Conservation (phyloP, 2,797 vertebrate genomes). For the Euphonia xanthogaster region DNA sequence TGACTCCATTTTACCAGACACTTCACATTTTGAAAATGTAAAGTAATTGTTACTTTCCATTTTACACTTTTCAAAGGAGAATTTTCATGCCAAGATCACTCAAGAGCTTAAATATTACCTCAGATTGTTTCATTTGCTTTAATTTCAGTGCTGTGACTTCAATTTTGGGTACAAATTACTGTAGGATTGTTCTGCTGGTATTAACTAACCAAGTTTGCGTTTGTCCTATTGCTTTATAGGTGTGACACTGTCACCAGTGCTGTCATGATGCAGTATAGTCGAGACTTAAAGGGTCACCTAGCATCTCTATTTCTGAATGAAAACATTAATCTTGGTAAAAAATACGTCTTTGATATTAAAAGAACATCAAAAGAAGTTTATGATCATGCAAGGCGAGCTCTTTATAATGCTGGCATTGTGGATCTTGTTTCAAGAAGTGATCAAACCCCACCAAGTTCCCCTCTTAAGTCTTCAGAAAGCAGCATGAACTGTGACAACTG, state of each 20-base stretch:
- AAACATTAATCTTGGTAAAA: slow-evolving; percentile 97
- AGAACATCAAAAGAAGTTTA: slow-evolving; percentile 98
- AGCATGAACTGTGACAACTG: slow-evolving; percentile 83
- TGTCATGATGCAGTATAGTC: slow-evolving; percentile 99
- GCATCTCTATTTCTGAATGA: slow-evolving; percentile 97
- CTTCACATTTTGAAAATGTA: background rate
- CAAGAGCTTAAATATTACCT: background rate
- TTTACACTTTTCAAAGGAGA: background rate
- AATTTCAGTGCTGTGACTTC: background rate
- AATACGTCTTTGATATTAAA: slow-evolving; percentile 95
- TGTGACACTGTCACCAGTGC: slow-evolving; percentile 96
- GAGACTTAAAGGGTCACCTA: slow-evolving; percentile 96
- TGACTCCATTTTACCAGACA: background rate
- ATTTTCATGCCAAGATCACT: background rate
- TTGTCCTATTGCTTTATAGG: slow-evolving; percentile 65
- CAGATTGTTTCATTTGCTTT: background rate
- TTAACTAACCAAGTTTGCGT: background rate
- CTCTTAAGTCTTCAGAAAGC: slow-evolving; percentile 77
- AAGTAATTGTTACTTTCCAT: background rate
- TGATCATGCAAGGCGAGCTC: slow-evolving; percentile 89
- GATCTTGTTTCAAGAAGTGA: slow-evolving; percentile 84
- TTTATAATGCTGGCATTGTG: slow-evolving; percentile 92
- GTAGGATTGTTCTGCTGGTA: background rate
- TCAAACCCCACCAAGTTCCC: slow-evolving; percentile 74
- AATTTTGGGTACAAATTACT: background rate